A percentile compares a stretch with the other conserved stretches of the same genome.
These are phyloP conservation scores for Catharus bicknelli DNA, from an alignment of 2,113 vertebrate genomes.

Conservation along the genomic window DNA sequence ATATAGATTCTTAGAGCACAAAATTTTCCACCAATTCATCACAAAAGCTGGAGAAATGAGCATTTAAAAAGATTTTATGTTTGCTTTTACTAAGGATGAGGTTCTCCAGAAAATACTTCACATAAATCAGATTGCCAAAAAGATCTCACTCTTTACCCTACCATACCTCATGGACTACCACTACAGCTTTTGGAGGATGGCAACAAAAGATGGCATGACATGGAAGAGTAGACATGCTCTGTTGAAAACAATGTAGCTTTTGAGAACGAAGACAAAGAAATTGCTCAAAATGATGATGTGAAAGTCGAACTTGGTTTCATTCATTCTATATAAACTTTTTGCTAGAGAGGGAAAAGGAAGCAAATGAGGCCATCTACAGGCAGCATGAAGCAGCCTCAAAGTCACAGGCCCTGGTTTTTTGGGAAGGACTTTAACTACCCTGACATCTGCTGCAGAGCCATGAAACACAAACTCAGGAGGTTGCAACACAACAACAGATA, in stretches of 20 bases:
- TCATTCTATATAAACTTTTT: neutral
- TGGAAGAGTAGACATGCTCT: neutral
- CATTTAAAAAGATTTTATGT: neutral
- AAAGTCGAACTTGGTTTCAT: neutral
- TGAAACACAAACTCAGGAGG: neutral
- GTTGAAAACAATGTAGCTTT: neutral
- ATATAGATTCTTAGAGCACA: neutral
- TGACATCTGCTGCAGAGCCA: neutral
- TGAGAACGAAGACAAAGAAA: neutral
- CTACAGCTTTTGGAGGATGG: neutral
- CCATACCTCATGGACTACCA: neutral
- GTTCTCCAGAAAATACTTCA: neutral
- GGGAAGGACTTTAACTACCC: neutral
- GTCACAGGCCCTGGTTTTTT: neutral
- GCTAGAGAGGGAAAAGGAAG: neutral
- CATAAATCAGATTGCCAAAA: neutral
- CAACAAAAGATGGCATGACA: neutral
- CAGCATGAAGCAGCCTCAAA: neutral
- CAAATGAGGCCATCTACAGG: neutral
- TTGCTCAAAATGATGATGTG: neutral
- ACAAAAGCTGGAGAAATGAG: neutral
- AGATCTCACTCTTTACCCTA: neutral
- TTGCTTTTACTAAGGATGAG: neutral
- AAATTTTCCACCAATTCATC: neutral
- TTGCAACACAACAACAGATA: neutral